These are phyloP conservation scores for Berghia stephanieae DNA, from an alignment of 1,140 invertebrate species.

Conservation along the genomic window DNA sequence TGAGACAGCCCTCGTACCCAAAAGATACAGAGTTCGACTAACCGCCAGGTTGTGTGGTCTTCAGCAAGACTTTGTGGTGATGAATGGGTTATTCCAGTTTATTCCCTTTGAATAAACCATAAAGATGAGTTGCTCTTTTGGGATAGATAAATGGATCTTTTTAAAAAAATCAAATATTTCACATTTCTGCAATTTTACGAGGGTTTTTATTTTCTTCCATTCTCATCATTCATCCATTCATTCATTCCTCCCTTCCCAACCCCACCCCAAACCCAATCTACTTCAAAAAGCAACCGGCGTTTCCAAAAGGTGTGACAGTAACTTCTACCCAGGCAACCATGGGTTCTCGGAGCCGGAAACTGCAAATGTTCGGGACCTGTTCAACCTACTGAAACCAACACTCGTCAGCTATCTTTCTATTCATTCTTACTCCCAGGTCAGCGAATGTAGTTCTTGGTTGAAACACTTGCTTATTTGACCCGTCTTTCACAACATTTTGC, in stretches of 20 bases:
- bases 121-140: not conserved
- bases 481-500: not conserved
- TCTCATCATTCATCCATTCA: not conserved
- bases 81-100: no score
- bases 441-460: not conserved
- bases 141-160: not conserved
- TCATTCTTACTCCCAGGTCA: conserved; percentile 40
- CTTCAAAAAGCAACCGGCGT: conserved; percentile 36
- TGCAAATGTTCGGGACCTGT: conserved; percentile 32
- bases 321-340: conserved; percentile 29
- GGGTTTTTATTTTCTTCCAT: not conserved
- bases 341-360: conserved; percentile 39
- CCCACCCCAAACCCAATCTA: no score
- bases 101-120: not conserved
- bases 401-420: conserved; percentile 38
- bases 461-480: no score
- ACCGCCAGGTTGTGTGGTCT: no score
- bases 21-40: no score
- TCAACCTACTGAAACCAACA: conserved; percentile 3
- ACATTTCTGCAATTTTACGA: not conserved
- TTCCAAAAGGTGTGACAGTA: conserved; percentile 3
- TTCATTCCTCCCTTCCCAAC: no score
- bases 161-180: not conserved
- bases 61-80: not conserved
- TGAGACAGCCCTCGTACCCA: no score